A percentile compares a stretch with the other conserved stretches of the same genome.
phyloP scores from a whole-genome alignment of 2,797 vertebrate genomes.

The Myioborus miniatus region DNA sequence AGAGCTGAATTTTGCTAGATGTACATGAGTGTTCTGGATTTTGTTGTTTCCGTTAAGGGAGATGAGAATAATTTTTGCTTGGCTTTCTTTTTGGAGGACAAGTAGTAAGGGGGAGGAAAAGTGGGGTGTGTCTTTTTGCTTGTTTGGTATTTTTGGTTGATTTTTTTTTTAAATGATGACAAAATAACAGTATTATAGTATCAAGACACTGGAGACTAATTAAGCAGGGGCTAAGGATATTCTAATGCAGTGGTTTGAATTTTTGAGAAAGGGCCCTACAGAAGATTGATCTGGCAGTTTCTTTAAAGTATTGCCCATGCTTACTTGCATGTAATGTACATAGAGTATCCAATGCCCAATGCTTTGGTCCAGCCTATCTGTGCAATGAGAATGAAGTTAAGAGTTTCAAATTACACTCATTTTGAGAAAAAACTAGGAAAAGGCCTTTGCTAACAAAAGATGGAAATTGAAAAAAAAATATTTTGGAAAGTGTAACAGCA shows the following conservation, averaged over 20 bases:
- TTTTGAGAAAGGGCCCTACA: neutral
- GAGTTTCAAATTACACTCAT: neutral
- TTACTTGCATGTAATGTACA: neutral
- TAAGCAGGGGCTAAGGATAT: neutral
- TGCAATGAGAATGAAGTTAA: neutral
- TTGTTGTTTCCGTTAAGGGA: neutral
- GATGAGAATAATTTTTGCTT: neutral
- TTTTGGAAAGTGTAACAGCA: neutral
- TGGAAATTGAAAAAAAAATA: neutral
- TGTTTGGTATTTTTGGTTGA: neutral
- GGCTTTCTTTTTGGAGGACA: neutral
- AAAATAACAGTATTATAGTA: neutral
- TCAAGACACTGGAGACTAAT: neutral
- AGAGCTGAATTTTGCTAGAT: neutral
- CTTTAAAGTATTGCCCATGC: neutral
- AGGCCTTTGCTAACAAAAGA: neutral
- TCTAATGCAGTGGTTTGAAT: neutral
- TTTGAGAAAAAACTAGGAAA: neutral
- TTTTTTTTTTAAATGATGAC: neutral
- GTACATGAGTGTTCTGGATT: neutral
- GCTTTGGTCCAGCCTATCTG: neutral
- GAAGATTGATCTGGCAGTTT: neutral
- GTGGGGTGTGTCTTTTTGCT: rapidly evolving
- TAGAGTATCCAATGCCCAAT: neutral
- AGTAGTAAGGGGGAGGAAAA: neutral